These are phyloP conservation scores for Crypturellus undulatus DNA, from an alignment of 2,113 vertebrate genomes.

Conservation along the genomic window DNA sequence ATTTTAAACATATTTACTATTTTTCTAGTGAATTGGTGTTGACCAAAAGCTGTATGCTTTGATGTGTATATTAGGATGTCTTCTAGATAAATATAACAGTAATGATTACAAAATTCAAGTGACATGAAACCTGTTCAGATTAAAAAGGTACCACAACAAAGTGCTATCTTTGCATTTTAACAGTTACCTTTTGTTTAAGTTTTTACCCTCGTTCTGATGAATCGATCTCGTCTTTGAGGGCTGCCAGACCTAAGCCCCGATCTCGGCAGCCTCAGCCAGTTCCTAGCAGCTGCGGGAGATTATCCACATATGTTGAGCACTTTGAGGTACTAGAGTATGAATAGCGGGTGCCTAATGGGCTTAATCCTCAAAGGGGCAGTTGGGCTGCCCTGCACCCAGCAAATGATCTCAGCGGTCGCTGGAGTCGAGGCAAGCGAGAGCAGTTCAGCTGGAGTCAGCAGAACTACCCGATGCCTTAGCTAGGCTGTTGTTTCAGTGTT, in stretches of 20 bases:
- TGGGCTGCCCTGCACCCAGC: neutral
- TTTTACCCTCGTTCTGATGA: neutral
- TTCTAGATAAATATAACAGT: neutral
- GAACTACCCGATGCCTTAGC: fast-evolving
- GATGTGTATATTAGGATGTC: neutral
- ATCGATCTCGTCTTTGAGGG: neutral
- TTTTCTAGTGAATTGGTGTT: slow-evolving; percentile 21
- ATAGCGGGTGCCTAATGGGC: neutral
- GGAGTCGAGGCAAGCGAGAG: neutral
- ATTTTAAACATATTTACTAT: slow-evolving; percentile 23
- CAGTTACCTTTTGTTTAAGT: neutral
- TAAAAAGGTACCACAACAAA: neutral
- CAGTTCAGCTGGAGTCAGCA: neutral
- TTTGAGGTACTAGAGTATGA: neutral
- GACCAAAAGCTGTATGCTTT: neutral
- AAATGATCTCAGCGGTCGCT: neutral
- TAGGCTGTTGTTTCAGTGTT: neutral
- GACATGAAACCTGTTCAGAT: slow-evolving; percentile 5
- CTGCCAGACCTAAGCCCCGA: neutral
- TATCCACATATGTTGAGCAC: neutral
- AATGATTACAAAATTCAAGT: neutral
- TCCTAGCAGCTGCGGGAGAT: neutral
- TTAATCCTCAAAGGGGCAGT: neutral
- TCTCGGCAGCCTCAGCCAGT: neutral
- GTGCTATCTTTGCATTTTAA: neutral